Evolutionary conservation across 2,113 vertebrate species (phyloP), one percentile per base, ranked within the genome.

Genomic region (Leptocoma aspasia): DNA sequence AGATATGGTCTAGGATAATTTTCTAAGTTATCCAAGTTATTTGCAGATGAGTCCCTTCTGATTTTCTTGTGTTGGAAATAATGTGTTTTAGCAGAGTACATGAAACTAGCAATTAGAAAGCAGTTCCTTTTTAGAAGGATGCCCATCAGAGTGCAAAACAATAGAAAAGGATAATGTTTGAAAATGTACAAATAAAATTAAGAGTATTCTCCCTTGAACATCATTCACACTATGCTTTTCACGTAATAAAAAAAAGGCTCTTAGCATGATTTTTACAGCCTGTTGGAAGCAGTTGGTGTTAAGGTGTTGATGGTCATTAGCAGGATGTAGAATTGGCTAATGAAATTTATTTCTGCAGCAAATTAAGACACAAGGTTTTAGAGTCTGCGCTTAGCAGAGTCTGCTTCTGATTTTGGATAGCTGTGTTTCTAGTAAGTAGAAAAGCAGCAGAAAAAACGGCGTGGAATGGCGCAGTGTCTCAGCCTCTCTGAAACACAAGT

Each of bases 321-420:
- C 83, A 73, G 53, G 87, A 91, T 95, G 64, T 93, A 83, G 63
- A 92, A 44, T 61, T 82, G 83, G 64, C 91, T 94, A 97, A 90
- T 96, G 95, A 95, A 68, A 80, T 93, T 88, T 92, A 93, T 91
- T 95, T 96, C 91, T 96, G 61, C 91, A 79, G 78, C 61, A 94
- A 97, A 96, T 97, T 78, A 94, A 93, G 30, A 68, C 33, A 39
- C 39, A 95, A 81, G 37, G 24, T 76, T 94, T 96, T 61, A 68
- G 39, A 89, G 28, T 45, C 65, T 93, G 41, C 49, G 41, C 71
- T 92, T 90, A 49, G 26, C 47, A 50, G 60, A 94, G 65, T 70
- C 44, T 78, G 52, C 20, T 82, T 91, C 59, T 95, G 92, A 86
- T 76, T 96, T 94, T 96, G 77, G 84, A 92, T 68, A 89, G 86